Base-by-base conservation (phyloP, 2,113 vertebrate genomes). In the Orthonyx spaldingii region DNA sequence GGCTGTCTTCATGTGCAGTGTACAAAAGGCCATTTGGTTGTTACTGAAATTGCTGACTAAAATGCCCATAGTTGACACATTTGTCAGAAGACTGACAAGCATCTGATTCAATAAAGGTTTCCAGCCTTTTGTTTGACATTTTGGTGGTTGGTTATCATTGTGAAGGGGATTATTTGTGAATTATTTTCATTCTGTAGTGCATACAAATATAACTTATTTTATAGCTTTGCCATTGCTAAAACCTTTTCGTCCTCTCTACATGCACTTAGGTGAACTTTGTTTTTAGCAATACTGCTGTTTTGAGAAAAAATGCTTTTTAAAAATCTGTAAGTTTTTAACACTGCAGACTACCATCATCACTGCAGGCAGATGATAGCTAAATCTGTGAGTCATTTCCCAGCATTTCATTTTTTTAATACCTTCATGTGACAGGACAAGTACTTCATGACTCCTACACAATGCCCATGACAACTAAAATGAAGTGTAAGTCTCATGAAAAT, bases 21-120 rank as follows among this genome's bases (percentile, higher is more conserved):
- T 92, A 90, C 92, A 96, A 96, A 96, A 96, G 90, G 92, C 92
- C 88, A 90, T 92, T 94, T 94, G 71, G 72, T 93, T 90, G 82
- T 81, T 92, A 88, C 68, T 86, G 93, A 92, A 95, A 92, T 96
- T 90, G 71, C 90, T 96, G 92, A 86, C 87, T 95, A 81, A 96
- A 96, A 94, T 93, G 89, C 22, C 60, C 88, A 71, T 63, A 63
- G 79, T 60, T 70, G 56, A 93, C 85, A 94, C 55, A 52, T 87
- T 91, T 74, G 27, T 94, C 93, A 93, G 85, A 84, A 93, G 88
- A 92, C 68, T 84, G 93, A 90, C 87, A 92, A 91, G 37, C 64
- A 70, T 91, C 76, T 93, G 90, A 86, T 85, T 94, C 93, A 90
- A 39, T 94, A 88, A 89, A 83, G 13, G 46, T 90, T 96, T 81